phyloP scores from a whole-genome alignment of 2,888 invertebrate species.

The Latrodectus hesperus region DNA sequence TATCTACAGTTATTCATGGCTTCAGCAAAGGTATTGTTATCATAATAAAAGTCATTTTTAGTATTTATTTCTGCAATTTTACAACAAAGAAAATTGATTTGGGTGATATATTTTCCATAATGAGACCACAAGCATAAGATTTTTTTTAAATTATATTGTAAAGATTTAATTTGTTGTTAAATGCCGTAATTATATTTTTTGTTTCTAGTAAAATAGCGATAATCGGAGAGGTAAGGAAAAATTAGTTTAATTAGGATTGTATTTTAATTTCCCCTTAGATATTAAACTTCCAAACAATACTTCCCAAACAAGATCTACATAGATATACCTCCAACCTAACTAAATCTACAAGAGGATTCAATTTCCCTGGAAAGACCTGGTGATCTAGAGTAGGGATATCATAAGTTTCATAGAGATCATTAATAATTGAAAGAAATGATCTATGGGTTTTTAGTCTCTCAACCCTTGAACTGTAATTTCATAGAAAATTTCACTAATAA shows the following conservation, averaged over 20 bases:
- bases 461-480: too few species aligned
- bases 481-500: too few species aligned
- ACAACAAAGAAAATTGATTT: slow-evolving; percentile 1
- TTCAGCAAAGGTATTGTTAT: neutral
- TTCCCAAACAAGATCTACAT: too few species aligned
- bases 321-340: too few species aligned
- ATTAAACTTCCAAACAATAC: too few species aligned
- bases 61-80: neutral
- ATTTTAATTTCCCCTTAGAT: neutral
- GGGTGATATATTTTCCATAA: neutral
- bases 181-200: neutral
- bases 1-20: neutral
- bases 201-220: neutral
- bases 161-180: neutral
- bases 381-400: too few species aligned
- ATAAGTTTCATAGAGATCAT: too few species aligned
- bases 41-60: neutral
- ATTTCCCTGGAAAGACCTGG: too few species aligned
- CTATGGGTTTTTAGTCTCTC: too few species aligned
- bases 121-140: neutral
- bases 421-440: too few species aligned
- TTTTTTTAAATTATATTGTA: neutral
- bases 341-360: too few species aligned
- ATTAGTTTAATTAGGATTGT: neutral
- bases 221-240: neutral